phyloP scores from a whole-genome alignment of 1,140 invertebrate species.

The Drosophila pseudoananassae region DNA sequence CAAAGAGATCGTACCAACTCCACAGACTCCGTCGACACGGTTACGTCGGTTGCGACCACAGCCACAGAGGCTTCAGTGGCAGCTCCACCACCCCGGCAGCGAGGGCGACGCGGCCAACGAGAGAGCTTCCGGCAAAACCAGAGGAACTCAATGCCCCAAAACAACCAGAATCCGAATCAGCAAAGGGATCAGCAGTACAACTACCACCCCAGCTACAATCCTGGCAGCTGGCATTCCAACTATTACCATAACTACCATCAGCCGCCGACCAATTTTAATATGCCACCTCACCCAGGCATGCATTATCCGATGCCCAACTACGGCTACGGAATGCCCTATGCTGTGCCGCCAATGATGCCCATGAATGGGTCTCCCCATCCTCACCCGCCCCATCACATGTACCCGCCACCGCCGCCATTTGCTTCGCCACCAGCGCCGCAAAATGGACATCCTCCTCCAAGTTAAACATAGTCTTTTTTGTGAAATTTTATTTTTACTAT shows the following conservation, averaged over 20 bases:
- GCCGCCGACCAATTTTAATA: constrained; percentile 60
- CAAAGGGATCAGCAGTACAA: constrained; percentile 52
- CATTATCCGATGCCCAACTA: constrained; percentile 53
- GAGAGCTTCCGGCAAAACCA: constrained; percentile 43
- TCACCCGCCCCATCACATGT: constrained; percentile 24
- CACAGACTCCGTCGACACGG: constrained; percentile 55
- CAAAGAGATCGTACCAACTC: constrained; percentile 61
- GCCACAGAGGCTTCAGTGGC: constrained; percentile 30
- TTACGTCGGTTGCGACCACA: constrained; percentile 28
- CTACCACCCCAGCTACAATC: constrained; percentile 75
- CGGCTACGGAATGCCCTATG: constrained; percentile 53
- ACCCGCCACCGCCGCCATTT: constrained; percentile 14
- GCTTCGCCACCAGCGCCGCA: background rate
- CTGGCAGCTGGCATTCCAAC: constrained; percentile 81
- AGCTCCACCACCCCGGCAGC: constrained; percentile 39
- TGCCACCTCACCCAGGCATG: constrained; percentile 52
- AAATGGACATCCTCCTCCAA: constrained; percentile 14
- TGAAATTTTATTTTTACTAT: constrained; percentile 45
- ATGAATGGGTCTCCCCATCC: constrained; percentile 24
- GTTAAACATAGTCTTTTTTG: background rate
- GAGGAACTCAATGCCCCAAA: constrained; percentile 12
- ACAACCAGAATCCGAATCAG: constrained; percentile 29
- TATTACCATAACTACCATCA: constrained; percentile 74
- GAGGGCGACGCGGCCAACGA: constrained; percentile 50
- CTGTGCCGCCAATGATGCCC: constrained; percentile 52